These are phyloP conservation scores for Pampusana beccarii DNA, from an alignment of 2,113 vertebrate genomes.

Conservation along the genomic window DNA sequence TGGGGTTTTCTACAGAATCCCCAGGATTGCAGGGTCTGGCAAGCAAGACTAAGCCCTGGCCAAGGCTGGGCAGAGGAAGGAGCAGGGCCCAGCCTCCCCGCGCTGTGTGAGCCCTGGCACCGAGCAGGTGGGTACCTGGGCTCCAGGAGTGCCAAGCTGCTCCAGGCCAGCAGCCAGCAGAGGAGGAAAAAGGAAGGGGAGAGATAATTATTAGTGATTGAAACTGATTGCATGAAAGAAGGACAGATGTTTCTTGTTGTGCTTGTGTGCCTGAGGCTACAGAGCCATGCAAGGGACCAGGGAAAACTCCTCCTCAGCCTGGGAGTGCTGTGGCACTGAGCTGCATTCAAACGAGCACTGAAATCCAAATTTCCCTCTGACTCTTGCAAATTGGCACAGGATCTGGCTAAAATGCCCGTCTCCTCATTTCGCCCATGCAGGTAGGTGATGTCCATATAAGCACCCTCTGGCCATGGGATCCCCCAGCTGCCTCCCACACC, in stretches of 20 bases:
- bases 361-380: not conserved
- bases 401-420: rapidly evolving
- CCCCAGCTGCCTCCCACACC: not conserved
- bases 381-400: not conserved
- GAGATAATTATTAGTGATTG: conserved; percentile 69
- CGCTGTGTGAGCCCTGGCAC: not conserved
- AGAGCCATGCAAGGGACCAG: not conserved
- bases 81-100: not conserved
- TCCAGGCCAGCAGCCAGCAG: conserved; percentile 42
- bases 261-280: conserved; percentile 52
- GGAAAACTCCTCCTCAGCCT: conserved; percentile 39
- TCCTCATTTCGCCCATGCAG: not conserved
- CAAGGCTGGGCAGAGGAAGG: not conserved
- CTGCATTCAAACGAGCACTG: not conserved
- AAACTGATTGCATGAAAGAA: conserved; percentile 66
- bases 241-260: conserved; percentile 65
- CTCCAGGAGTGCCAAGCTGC: not conserved
- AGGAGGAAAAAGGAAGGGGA: conserved; percentile 30
- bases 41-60: not conserved
- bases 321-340: not conserved
- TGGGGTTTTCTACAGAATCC: not conserved
- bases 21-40: not conserved
- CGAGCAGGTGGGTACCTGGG: not conserved
- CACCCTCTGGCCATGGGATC: not conserved
- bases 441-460: not conserved